Percentiles rank a stretch among this genome's conserved stretches.
These are phyloP conservation scores for Misgurnus mizolepis DNA, from an alignment of 2,113 vertebrate genomes.

Conservation along the genomic window DNA sequence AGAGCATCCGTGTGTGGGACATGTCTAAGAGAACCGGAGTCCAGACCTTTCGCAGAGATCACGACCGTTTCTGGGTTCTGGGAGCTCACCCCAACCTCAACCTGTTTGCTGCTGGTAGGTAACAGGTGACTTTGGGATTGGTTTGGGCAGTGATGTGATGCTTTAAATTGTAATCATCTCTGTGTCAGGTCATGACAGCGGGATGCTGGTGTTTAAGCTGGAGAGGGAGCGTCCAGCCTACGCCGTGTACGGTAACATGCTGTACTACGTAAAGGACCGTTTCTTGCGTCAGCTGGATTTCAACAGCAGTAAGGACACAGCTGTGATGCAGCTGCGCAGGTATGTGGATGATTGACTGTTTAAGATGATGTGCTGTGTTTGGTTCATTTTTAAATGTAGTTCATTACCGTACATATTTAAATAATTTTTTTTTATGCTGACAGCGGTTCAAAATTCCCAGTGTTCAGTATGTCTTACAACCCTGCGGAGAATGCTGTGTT, in stretches of 20 bases:
- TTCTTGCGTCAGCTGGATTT: conserved; percentile 95
- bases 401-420: not conserved
- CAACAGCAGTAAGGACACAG: conserved; percentile 93
- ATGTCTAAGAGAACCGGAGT: conserved; percentile 98
- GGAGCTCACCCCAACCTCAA: conserved; percentile 97
- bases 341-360: conserved; percentile 43
- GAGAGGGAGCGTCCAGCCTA: conserved; percentile 93
- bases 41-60: conserved; percentile 94
- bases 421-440: not conserved
- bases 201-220: conserved; percentile 97
- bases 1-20: conserved; percentile 97
- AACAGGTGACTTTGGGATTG: not conserved
- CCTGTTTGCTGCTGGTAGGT: conserved; percentile 90
- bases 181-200: conserved; percentile 87
- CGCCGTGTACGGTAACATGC: conserved; percentile 87
- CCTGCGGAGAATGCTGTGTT: conserved; percentile 94
- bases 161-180: not conserved
- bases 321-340: conserved; percentile 96
- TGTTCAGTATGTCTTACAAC: conserved; percentile 98
- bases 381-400: not conserved
- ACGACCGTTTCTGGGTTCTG: conserved; percentile 96
- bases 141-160: not conserved
- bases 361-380: not conserved
- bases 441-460: conserved; percentile 96
- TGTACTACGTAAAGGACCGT: conserved; percentile 93